Base-by-base conservation (phyloP, 2,888 invertebrate species). In the Dolichopus griseipennis region DNA sequence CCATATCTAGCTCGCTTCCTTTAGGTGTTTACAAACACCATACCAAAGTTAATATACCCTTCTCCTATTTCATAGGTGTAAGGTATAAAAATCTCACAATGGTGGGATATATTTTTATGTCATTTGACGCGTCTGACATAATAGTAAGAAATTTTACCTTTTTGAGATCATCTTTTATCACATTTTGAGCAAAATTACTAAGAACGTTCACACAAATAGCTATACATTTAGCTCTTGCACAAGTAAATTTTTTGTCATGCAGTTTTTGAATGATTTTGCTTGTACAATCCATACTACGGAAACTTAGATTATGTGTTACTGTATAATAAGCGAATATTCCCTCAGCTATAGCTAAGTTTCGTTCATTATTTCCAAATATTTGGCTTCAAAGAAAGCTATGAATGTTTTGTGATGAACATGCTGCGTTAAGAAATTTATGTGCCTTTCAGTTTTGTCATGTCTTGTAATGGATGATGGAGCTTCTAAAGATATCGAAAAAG, bases 41-140 rank as follows among this genome's bases (percentile, higher is more conserved):
- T n/a, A n/a, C n/a, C n/a, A n/a, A n/a, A n/a, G n/a, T n/a, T n/a
- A n/a, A n/a, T n/a, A n/a, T n/a, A n/a, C n/a, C n/a, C n/a, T n/a
- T n/a, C n/a, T n/a, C n/a, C n/a, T n/a, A n/a, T n/a, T n/a, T n/a
- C n/a, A n/a, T n/a, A n/a, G n/a, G n/a, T n/a, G n/a, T n/a, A n/a
- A n/a, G n/a, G n/a, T n/a, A n/a, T n/a, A 61, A 61, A 61, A 61
- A 61, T 41, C 66, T 66, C 10, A 66, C 69, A 69, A 70, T 33
- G 27, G 65, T 70, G 61, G 71, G 71, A 68, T 71, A 71, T 22
- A 72, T 63, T 71, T 72, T 72, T 21, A 68, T 73, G 69, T 72
- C 70, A 61, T 71, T 72, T 65, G 70, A 71, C 61, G 70, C 67
- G 68, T 72, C 71, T 64, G 70, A 70, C 22, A 68, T 66, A 61